Base-by-base conservation (phyloP, 64 coral and sea anemone genomes). In the Platygyra sinensis region DNA sequence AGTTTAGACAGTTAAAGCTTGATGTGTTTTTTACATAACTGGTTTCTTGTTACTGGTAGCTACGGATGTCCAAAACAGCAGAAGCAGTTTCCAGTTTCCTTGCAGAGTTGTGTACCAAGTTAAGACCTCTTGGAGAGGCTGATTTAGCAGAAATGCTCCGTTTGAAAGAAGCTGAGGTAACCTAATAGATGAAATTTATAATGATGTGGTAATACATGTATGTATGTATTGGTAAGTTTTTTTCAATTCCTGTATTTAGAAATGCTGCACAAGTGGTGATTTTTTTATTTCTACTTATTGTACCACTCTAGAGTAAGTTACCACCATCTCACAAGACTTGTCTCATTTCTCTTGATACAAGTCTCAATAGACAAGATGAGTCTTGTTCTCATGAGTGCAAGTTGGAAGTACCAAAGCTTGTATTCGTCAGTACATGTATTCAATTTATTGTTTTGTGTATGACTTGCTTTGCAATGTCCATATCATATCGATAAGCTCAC, bases 1-100 rank as follows among this genome's bases (percentile, higher is more conserved):
- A 46, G 42, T 46, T 46, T 5, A 46, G 5, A 46, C 42, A 46
- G 7, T 46, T 8, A 46, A 46, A 46, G 42, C 42, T 46, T 46
- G 5, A n/a, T n/a, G n/a, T 39, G 38, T n/a, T 39, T 46, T 46
- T 46, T 46, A 8, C 3, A 46, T 8, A 46, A 46, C 42, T 87
- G 3, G 3, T 55, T 64, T 31, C 16, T 78, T 65, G 71, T 77
- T 32, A 18, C 54, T 88, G 83, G 75, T 30, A 98, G 96, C 89
- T 98, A 88, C 88, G 96, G 50, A 98, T 98, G 96, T 78, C 96
- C 17, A 92, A 94, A 14, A 94, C 89, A 55, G 72, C 92, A 11
- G 89, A 86, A 78, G 82, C 89, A 69, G 96, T 98, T 49, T 94
- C 96, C 30, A 88, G 94, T 67, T 98, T 98, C 74, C 93, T 98